A percentile compares a stretch with the other conserved stretches of the same genome.
Conservation (phyloP, 2,113 vertebrate genomes). For the Corythaeola cristata region DNA sequence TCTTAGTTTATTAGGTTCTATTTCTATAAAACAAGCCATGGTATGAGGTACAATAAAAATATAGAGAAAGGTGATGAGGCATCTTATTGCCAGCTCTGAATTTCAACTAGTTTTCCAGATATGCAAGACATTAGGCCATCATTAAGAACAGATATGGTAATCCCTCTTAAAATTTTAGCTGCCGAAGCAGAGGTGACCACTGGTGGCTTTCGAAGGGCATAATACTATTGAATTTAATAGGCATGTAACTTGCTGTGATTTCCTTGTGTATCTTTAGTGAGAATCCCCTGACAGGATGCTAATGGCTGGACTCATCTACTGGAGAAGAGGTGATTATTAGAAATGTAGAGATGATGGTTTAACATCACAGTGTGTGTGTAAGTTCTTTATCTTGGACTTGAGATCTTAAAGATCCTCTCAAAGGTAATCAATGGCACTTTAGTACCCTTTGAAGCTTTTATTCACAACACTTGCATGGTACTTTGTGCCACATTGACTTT, state of each 20-base stretch:
- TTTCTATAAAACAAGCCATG: constrained; percentile 9
- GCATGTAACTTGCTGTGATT: not conserved
- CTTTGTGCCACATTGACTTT: constrained; percentile 58
- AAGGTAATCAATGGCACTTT: constrained; percentile 64
- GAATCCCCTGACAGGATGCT: not conserved
- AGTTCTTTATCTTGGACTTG: constrained; percentile 13
- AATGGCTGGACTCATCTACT: not conserved
- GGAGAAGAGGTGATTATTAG: constrained; percentile 4
- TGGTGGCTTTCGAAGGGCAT: not conserved
- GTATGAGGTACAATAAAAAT: not conserved
- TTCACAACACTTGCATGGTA: constrained; percentile 21
- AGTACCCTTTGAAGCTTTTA: constrained; percentile 58
- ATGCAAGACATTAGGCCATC: not conserved
- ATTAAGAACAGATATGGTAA: not conserved
- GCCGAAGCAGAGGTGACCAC: not conserved
- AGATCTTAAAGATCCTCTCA: constrained; percentile 47
- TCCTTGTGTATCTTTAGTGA: not conserved
- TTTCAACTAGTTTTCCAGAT: not conserved
- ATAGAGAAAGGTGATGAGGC: not conserved
- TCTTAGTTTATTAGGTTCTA: constrained; percentile 14
- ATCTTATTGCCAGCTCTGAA: not conserved
- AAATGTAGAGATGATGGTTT: constrained; percentile 23
- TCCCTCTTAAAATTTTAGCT: not conserved
- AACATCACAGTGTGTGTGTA: not conserved
- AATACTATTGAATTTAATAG: not conserved